phyloP scores from a whole-genome alignment of 2,888 invertebrate species.

The Lasioglossum lativentre region DNA sequence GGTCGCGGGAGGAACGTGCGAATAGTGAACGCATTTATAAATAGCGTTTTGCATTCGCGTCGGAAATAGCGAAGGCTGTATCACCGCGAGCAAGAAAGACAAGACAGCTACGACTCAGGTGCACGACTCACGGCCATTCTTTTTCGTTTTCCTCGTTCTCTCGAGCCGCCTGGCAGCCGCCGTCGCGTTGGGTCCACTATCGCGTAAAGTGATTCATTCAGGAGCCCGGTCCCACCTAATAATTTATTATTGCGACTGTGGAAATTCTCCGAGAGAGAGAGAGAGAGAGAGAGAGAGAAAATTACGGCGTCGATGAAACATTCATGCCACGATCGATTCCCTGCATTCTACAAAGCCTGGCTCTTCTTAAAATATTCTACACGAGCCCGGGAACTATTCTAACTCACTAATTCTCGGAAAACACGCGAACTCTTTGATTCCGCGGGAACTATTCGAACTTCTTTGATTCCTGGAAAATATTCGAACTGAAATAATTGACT shows the following conservation, averaged over 20 bases:
- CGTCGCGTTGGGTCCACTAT: background rate
- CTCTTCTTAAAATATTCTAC: background rate
- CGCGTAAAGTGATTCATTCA: constrained; percentile 1
- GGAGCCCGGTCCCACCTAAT: background rate
- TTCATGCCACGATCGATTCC: background rate
- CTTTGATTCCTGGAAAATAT: background rate
- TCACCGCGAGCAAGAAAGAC: constrained; percentile 4
- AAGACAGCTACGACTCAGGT: constrained; percentile 23
- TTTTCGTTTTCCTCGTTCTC: background rate
- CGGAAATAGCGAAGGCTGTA: constrained; percentile 43
- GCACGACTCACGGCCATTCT: constrained; percentile 31
- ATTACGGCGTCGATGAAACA: background rate
- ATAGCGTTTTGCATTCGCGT: constrained; percentile 29
- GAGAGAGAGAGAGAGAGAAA: no score
- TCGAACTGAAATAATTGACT: background rate
- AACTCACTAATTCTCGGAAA: background rate
- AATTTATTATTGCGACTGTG: constrained; percentile 17
- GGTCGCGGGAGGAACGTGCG: constrained; percentile 15
- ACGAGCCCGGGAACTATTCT: background rate
- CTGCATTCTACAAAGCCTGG: background rate
- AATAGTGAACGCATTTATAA: constrained; percentile 44
- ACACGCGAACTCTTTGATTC: background rate
- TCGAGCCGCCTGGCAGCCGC: background rate
- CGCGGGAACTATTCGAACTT: background rate
- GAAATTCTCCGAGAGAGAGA: background rate